phyloP scores from a whole-genome alignment of 2,797 vertebrate genomes.

The Sebastes minor region DNA sequence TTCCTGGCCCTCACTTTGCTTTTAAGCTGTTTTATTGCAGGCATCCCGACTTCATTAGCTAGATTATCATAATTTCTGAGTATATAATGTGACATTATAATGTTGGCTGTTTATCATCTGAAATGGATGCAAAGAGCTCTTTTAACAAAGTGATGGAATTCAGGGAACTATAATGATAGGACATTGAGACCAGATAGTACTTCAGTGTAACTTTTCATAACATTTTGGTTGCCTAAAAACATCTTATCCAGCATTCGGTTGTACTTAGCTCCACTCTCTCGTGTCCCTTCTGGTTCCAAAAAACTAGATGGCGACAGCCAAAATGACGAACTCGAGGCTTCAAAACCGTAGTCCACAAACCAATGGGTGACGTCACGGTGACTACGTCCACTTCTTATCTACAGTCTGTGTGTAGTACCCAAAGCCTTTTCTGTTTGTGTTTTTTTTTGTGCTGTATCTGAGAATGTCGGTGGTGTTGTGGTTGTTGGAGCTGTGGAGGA shows the following conservation, averaged over 20 bases:
- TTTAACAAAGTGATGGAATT: slow-evolving; percentile 43
- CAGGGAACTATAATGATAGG: slow-evolving; percentile 35
- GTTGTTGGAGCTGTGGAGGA: background rate
- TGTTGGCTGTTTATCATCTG: slow-evolving; percentile 34
- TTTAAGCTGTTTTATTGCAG: slow-evolving; percentile 38
- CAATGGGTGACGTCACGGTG: no score
- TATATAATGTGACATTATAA: slow-evolving; percentile 31
- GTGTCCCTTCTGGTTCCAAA: no score
- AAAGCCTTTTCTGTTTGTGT: background rate
- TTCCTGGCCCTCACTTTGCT: slow-evolving; percentile 14
- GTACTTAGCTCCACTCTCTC: no score
- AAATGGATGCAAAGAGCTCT: slow-evolving; percentile 25
- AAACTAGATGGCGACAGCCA: no score
- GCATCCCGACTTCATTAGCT: slow-evolving; percentile 25
- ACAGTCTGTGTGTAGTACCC: background rate
- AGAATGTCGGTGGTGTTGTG: background rate
- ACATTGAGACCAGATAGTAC: slow-evolving; percentile 3
- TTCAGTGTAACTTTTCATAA: no score
- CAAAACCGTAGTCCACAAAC: no score
- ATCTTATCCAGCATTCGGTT: no score
- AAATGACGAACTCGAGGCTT: no score
- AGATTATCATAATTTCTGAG: slow-evolving; percentile 38
- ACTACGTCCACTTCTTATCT: no score
- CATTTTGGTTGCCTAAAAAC: no score
- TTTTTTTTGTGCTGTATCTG: background rate